Conservation (phyloP, 2,888 invertebrate genomes). For the Athalia circularis region DNA sequence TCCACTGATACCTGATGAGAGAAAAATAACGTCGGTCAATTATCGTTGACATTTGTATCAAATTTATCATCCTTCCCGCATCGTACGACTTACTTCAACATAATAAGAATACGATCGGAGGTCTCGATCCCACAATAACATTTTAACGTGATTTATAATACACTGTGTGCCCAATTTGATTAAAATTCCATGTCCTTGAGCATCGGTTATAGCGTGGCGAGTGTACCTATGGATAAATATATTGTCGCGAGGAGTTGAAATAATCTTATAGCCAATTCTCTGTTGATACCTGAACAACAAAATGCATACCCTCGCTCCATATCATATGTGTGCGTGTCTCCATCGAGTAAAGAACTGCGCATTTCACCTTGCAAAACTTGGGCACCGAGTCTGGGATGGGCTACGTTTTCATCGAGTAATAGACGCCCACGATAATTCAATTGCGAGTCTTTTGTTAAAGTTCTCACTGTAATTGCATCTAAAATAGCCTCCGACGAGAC, state of each 20-base stretch:
- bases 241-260: neutral
- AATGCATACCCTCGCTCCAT: constrained; percentile 90
- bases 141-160: constrained; percentile 94
- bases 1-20: constrained; percentile 88
- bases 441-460: constrained; percentile 85
- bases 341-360: constrained; percentile 91
- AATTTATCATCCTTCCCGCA: neutral
- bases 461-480: constrained; percentile 94
- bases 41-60: neutral
- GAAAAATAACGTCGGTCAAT: constrained; percentile 68
- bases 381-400: constrained; percentile 86
- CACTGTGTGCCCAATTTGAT: constrained; percentile 89
- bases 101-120: constrained; percentile 92
- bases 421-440: constrained; percentile 90
- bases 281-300: neutral
- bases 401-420: constrained; percentile 94
- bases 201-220: constrained; percentile 89
- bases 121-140: constrained; percentile 97
- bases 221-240: constrained; percentile 80
- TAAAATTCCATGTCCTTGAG: constrained; percentile 87
- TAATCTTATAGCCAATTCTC: neutral
- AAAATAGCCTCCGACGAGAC: constrained; percentile 93
- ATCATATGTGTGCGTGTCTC: constrained; percentile 90
- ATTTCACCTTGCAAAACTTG: constrained; percentile 94
- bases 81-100: constrained; percentile 78